A percentile compares a stretch with the other conserved stretches of the same genome.
Evolutionary conservation across 2,113 vertebrate genomes (phyloP).

Genomic region (Hydrochoerus hydrochaeris): DNA sequence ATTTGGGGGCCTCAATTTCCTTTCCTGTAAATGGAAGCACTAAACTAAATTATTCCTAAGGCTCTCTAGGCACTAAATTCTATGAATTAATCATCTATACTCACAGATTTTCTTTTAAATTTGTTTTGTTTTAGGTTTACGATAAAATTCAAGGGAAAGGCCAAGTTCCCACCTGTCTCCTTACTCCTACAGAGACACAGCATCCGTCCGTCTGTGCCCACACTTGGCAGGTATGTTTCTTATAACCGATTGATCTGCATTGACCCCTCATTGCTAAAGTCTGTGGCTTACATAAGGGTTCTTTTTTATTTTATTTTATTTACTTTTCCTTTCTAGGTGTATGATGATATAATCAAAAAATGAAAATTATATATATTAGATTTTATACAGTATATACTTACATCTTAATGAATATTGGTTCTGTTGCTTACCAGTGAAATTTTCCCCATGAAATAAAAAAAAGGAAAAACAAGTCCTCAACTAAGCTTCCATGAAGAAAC

Average conservation of each 20-base stretch:
- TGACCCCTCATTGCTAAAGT: neutral
- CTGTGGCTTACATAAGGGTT: neutral
- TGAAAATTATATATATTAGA: neutral
- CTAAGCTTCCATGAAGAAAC: neutral
- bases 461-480: neutral
- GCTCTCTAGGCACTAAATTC: neutral
- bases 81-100: neutral
- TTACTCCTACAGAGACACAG: rapidly evolving
- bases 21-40: neutral
- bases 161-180: rapidly evolving
- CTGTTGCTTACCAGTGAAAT: neutral
- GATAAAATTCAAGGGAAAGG: neutral
- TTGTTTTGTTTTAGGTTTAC: neutral
- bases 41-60: neutral
- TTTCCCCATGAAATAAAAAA: neutral
- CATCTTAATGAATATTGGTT: neutral
- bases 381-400: neutral
- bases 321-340: neutral
- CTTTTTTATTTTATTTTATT: neutral
- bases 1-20: neutral
- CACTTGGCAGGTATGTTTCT: rapidly evolving
- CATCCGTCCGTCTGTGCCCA: rapidly evolving
- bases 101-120: neutral
- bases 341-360: neutral
- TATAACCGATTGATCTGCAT: rapidly evolving